Evolutionary conservation across 2,888 invertebrate genomes (phyloP), one percentile per base, ranked within the genome.

Genomic region (Melinopterus prodromus): DNA sequence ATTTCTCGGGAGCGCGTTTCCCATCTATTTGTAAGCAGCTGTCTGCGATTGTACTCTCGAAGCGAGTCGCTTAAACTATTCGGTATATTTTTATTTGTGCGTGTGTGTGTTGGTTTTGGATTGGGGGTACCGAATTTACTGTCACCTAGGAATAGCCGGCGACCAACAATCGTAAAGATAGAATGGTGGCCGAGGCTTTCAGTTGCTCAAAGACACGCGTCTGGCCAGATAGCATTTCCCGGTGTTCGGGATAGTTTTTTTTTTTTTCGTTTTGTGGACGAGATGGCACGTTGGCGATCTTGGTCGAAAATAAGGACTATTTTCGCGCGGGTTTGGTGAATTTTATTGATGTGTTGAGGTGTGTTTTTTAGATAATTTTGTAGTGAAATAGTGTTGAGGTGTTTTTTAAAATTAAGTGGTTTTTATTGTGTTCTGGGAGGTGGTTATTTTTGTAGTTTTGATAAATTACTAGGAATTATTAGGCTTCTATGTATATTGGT

Each of bases 81-180:
- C 53, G 53, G 53, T 53, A 53, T 53, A 53, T 53, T 53, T 53
- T 53, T 53, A 53, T 53, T 53, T 53, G 53, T 53, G 53, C 53
- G 53, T 53, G 53, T 26, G 53, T 53, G 53, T 26, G 26, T 26
- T 26, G 26, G 2, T 26, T 26, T 26, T 53, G 53, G 53, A 26
- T 77, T 77, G 53, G 37, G 77, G 77, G 53, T 35, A 35, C 77
- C 69, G 53, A 77, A 77, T 77, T 77, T 77, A 77, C 77, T 53
- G 69, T 69, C 77, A 77, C 36, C 77, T 77, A n/a, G 16, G 77
- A 77, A 77, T 77, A 77, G 77, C 53, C 12, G 69, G 0, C 16
- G 0, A 6, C 16, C 53, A 69, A 77, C 15, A 36, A 36, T 26
- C 36, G 76, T 69, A 77, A 77, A 77, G 38, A 77, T 77, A 77